Base-by-base conservation (phyloP, 2,113 vertebrate genomes). In the Desmodus rotundus region DNA sequence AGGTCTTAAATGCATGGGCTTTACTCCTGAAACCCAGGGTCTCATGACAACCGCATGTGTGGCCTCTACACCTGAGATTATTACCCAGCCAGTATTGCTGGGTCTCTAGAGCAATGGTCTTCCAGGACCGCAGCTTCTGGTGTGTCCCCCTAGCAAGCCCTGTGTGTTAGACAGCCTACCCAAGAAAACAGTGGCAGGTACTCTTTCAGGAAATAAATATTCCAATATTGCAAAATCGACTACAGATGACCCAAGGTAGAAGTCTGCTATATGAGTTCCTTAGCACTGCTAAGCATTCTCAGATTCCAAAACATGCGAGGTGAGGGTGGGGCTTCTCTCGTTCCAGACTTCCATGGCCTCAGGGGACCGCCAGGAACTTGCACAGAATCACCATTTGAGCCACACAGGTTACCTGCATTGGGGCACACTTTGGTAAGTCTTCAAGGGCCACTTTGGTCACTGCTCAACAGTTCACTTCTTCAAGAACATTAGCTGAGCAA, bases 131-230 rank as follows among this genome's bases (percentile, higher is more conserved):
- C 72, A 45, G 38, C 41, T 41, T 58, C 45, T 7, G 17, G 4
- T 4, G 3, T 65, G 5, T 81, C 65, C 65, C 61, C 50, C 92
- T 56, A 85, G 47, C 4, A 96, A 78, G 73, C 10, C 93, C 50
- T 84, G 19, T 68, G 67, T 58, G 16, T 4, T 68, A 76, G 77
- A 45, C 26, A 81, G 47, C 45, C 24, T 3, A 0, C 19, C 77
- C 56, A 67, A 50, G 47, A 83, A 80, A 96, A 68, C 0, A 20
- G 87, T 11, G 72, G 50, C n/a, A 97, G 54, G 31, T 50, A 54
- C 17, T 72, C 80, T 73, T 94, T 93, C 4, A 82, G 83, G 24
- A 94, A 93, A 80, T 41, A 95, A 76, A 56, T 87, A 89, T 65
- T 93, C 28, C 68, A n/a, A 89, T 68, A 41, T 36, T 82, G 24